These are phyloP conservation scores for Choristoneura fumiferana DNA, from an alignment of 1,140 invertebrate genomes.

Conservation along the genomic window DNA sequence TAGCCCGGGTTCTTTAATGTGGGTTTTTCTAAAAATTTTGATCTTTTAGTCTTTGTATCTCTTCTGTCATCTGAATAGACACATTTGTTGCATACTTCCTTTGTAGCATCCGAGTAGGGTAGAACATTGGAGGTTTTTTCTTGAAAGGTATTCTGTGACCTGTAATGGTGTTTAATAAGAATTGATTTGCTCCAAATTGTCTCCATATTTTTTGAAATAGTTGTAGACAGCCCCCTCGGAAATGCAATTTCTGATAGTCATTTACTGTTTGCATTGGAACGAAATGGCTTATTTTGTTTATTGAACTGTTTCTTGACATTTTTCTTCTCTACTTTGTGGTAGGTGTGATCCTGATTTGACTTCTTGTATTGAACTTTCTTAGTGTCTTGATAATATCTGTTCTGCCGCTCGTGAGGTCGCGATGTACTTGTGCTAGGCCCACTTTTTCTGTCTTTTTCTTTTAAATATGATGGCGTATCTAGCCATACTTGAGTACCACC, in stretches of 20 bases:
- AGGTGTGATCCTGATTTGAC: no score
- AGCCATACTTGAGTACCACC: conserved; percentile 34
- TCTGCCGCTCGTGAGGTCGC: no score
- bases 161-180: conserved; percentile 28
- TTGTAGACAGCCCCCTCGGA: not conserved
- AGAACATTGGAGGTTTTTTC: conserved; percentile 31
- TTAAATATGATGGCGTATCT: conserved; percentile 24
- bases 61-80: conserved; percentile 29
- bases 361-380: not conserved
- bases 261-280: not conserved
- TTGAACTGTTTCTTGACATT: not conserved
- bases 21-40: conserved; percentile 25
- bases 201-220: not conserved
- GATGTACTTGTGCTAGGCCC: not conserved
- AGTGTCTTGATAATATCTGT: not conserved
- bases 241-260: not conserved
- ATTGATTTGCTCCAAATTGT: conserved; percentile 1
- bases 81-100: conserved; percentile 23
- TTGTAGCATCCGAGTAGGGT: not conserved
- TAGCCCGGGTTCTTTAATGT: not conserved
- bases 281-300: not conserved
- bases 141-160: conserved; percentile 34
- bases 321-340: not conserved
- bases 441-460: not conserved
- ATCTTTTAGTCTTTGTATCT: conserved; percentile 25